phyloP scores from a whole-genome alignment of 2,797 vertebrate genomes.

The Clangula hyemalis region DNA sequence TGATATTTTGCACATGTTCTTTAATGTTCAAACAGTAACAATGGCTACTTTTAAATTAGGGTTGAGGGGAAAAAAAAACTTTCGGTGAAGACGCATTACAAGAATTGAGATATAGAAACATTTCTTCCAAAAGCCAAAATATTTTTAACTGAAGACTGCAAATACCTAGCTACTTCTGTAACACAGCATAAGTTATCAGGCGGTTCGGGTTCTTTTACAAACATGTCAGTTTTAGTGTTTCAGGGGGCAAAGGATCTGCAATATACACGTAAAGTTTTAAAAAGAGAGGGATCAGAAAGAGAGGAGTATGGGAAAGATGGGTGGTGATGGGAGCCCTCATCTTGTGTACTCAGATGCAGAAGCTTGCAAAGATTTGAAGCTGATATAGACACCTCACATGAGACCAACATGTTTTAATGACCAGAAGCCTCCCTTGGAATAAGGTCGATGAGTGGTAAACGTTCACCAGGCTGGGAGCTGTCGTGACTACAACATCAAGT shows the following conservation, averaged over 20 bases:
- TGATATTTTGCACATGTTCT: neutral
- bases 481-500: neutral
- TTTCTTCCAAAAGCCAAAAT: neutral
- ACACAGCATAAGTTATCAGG: neutral
- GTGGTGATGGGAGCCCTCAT: neutral
- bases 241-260: neutral
- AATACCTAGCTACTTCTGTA: neutral
- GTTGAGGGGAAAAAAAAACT: neutral
- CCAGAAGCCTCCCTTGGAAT: neutral
- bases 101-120: neutral
- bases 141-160: neutral
- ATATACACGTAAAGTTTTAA: neutral
- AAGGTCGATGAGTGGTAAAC: neutral
- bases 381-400: neutral
- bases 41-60: conserved; percentile 11
- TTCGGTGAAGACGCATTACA: neutral
- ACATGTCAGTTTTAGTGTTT: conserved; percentile 53
- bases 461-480: neutral
- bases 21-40: conserved; percentile 51
- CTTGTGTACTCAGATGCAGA: neutral
- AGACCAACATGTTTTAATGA: neutral
- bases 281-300: neutral
- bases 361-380: neutral
- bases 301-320: neutral
- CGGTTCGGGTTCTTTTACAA: neutral